Conservation (phyloP, 2,888 invertebrate genomes). For the Myopa testacea region DNA sequence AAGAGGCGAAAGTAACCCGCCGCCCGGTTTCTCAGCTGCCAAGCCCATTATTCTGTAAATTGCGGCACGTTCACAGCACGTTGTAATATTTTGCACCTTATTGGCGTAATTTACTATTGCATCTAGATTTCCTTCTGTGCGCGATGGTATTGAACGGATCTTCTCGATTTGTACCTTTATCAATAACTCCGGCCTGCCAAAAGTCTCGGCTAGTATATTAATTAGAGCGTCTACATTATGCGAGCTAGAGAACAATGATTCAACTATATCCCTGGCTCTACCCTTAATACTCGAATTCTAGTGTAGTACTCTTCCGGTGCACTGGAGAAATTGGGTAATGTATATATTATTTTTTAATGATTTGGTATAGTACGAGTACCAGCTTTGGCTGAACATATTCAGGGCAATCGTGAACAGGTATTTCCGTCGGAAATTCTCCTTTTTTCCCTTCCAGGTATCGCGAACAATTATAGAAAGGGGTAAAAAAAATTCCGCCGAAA, state of each 20-base stretch:
- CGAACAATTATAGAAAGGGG: no score
- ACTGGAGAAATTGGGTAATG: conserved; percentile 39
- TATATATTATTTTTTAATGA: background rate
- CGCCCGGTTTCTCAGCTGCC: no score
- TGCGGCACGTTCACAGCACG: no score
- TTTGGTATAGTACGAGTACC: no score
- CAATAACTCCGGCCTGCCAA: conserved; percentile 32
- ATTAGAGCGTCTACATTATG: conserved; percentile 24
- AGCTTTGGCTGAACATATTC: no score
- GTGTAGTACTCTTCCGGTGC: conserved; percentile 36
- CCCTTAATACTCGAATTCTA: conserved; percentile 30
- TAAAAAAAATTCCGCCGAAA: no score
- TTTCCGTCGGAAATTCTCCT: no score
- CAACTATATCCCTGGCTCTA: conserved; percentile 32
- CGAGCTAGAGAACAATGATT: conserved; percentile 31
- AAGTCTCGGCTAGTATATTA: conserved; percentile 19
- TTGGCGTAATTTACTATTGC: conserved; percentile 37
- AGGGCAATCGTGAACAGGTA: no score
- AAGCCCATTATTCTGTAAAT: no score
- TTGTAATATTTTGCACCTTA: conserved; percentile 33
- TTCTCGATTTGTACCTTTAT: conserved; percentile 29
- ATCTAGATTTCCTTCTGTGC: conserved; percentile 23
- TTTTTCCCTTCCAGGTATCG: no score
- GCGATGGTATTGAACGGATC: conserved; percentile 9
- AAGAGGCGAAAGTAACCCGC: no score